These are phyloP conservation scores for Drosophila nebulosa DNA, from an alignment of 1,140 invertebrate species.

Conservation along the genomic window DNA sequence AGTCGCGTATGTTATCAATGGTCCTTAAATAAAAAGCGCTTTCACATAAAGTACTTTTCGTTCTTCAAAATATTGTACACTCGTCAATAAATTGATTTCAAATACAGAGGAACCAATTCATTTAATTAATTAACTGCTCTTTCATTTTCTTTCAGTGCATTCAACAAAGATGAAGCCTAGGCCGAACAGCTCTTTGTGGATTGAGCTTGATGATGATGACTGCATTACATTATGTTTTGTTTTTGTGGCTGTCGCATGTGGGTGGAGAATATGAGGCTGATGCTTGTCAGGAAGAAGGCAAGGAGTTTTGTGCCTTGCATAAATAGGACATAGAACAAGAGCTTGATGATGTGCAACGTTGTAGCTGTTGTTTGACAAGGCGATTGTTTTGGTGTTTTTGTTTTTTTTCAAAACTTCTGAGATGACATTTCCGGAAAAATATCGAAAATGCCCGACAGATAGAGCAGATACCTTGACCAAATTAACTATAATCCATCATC, in stretches of 20 bases:
- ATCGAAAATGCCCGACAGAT: not conserved
- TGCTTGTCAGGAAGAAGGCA: constrained; percentile 21
- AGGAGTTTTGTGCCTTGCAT: constrained; percentile 29
- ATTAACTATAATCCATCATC: constrained; percentile 63
- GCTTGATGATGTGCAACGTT: constrained; percentile 26
- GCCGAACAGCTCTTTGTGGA: not conserved
- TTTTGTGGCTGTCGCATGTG: constrained; percentile 44
- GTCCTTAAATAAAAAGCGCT: no score
- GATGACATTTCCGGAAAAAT: constrained; percentile 35
- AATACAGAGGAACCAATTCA: no score
- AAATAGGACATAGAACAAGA: constrained; percentile 48
- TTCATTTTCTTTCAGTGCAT: not conserved
- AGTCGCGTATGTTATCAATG: no score
- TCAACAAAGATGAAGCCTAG: constrained; percentile 16
- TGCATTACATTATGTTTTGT: constrained; percentile 17
- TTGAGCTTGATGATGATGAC: constrained; percentile 16
- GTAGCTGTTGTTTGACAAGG: constrained; percentile 44
- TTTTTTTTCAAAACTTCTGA: constrained; percentile 46
- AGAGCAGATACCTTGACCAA: constrained; percentile 19
- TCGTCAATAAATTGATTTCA: no score
- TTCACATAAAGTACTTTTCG: no score
- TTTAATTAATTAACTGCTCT: not conserved
- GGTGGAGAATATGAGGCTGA: constrained; percentile 67
- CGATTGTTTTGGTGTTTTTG: constrained; percentile 66
- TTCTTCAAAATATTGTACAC: no score